Percentiles rank a stretch among this genome's conserved stretches.
Conservation (phyloP, 2,888 invertebrate species). For the Amblyteles armatorius region DNA sequence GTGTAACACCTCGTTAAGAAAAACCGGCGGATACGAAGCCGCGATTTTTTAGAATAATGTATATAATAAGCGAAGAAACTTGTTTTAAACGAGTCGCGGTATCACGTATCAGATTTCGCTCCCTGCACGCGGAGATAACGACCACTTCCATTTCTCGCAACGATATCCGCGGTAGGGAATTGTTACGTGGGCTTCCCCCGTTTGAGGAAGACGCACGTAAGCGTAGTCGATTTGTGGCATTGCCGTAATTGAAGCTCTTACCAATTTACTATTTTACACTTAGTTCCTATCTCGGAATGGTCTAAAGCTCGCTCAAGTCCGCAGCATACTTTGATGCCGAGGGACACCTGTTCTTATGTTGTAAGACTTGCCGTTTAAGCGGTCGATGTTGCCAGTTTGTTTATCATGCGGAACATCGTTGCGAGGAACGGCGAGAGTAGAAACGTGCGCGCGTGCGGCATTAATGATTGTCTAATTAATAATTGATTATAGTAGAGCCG, state of each 20-base stretch:
- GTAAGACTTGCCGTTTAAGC: background rate
- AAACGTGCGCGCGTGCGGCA: background rate
- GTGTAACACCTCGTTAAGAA: background rate
- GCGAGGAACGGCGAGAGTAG: background rate
- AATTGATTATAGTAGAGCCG: background rate
- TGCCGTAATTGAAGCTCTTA: background rate
- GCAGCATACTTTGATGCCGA: background rate
- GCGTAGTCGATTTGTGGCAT: background rate
- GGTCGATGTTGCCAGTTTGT: background rate
- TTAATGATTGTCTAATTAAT: background rate
- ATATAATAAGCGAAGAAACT: background rate
- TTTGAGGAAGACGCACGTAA: background rate
- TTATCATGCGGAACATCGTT: background rate
- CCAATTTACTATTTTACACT: background rate
- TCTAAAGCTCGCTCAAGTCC: background rate
- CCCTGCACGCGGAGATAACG: background rate
- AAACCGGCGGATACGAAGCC: background rate
- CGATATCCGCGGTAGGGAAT: background rate
- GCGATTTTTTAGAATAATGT: background rate
- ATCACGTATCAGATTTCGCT: conserved; percentile 1
- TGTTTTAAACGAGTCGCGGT: background rate
- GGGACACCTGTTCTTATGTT: too few relatives aligned
- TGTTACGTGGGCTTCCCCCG: background rate
- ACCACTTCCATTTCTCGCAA: background rate
- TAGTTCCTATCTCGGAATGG: background rate